These are phyloP conservation scores for Lycocorax pyrrhopterus DNA, from an alignment of 2,113 vertebrate genomes.

Conservation along the genomic window DNA sequence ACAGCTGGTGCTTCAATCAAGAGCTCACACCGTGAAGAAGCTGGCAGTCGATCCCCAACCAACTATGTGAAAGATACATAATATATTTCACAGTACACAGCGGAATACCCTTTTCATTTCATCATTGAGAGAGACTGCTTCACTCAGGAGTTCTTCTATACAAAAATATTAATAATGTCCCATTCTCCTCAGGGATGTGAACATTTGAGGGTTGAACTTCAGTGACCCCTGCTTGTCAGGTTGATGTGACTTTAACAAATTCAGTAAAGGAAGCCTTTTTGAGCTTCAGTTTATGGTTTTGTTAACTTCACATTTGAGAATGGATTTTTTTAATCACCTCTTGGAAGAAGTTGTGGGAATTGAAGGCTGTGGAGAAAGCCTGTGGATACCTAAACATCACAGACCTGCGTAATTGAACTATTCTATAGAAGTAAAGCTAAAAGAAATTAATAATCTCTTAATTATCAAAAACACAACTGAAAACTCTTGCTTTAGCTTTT, in stretches of 20 bases:
- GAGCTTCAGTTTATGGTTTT: background rate
- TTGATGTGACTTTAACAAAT: constrained; percentile 65
- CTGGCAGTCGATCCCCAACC: constrained; percentile 65
- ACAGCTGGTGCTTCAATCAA: constrained; percentile 74
- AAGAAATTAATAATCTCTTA: background rate
- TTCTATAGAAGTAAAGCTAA: background rate
- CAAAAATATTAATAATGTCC: constrained; percentile 70
- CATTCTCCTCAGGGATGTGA: constrained; percentile 57
- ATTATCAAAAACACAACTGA: background rate
- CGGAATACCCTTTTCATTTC: constrained; percentile 66
- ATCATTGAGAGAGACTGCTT: constrained; percentile 47
- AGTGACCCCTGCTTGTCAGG: constrained; percentile 64
- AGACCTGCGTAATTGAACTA: background rate
- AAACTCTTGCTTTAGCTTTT: background rate
- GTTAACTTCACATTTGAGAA: constrained; percentile 1
- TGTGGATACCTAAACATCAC: background rate
- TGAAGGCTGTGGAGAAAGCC: background rate
- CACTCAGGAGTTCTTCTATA: constrained; percentile 55
- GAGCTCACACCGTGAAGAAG: constrained; percentile 69
- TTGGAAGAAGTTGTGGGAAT: background rate
- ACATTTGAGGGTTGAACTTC: constrained; percentile 62
- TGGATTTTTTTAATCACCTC: constrained; percentile 26
- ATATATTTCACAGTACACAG: constrained; percentile 60
- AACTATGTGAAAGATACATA: constrained; percentile 54
- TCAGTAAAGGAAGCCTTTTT: constrained; percentile 45